Conservation (phyloP, 1,140 invertebrate genomes). For the Ganaspis sp. region DNA sequence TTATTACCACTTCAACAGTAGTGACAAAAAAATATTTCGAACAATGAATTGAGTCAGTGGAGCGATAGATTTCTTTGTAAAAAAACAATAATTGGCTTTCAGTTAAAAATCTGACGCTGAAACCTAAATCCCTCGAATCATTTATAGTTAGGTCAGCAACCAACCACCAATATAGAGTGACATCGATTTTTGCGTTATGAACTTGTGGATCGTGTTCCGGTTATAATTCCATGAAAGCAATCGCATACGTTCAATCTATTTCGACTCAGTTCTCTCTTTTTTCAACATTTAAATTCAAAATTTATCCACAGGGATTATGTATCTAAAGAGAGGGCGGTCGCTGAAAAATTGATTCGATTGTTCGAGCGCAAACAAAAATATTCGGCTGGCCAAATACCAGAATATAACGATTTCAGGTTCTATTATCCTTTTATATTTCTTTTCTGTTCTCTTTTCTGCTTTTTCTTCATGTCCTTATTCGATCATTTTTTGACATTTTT, state of each 20-base stretch:
- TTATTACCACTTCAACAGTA: too few relatives aligned
- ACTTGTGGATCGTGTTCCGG: background rate
- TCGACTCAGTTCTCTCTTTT: constrained; percentile 1
- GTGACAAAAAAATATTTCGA: background rate
- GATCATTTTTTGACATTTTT: background rate
- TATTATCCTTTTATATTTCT: constrained; percentile 22
- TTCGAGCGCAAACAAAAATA: constrained; percentile 20
- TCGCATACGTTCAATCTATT: background rate
- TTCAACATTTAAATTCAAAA: constrained; percentile 20
- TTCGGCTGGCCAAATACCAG: constrained; percentile 2
- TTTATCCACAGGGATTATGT: constrained; percentile 22
- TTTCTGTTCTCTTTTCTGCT: background rate
- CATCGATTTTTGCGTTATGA: constrained; percentile 18
- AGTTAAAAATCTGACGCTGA: background rate
- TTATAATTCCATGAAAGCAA: constrained; percentile 29
- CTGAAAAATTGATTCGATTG: constrained; percentile 29
- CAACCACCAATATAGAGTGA: background rate
- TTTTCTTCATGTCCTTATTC: background rate
- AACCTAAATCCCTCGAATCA: background rate
- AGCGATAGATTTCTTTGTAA: background rate
- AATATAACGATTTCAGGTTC: background rate
- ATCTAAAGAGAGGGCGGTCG: background rate
- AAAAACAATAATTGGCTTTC: background rate
- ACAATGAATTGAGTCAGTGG: background rate
- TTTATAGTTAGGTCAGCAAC: background rate